Evolutionary conservation across 2,113 vertebrate genomes (phyloP).

Genomic region (Hippocampus barbouri): DNA sequence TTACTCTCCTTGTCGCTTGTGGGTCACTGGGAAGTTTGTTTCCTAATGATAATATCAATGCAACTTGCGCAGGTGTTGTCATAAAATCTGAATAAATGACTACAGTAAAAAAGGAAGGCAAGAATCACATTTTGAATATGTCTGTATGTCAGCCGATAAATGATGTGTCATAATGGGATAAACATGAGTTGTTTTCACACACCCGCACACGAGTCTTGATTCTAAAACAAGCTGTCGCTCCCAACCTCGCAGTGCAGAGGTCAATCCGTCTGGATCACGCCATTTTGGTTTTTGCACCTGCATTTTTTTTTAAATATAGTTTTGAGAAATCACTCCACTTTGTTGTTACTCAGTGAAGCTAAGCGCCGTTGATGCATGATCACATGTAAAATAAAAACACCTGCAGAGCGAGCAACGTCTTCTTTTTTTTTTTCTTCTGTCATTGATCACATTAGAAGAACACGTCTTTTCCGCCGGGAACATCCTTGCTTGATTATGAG

Average conservation of each 20-base stretch:
- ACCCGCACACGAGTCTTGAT: conserved; percentile 33
- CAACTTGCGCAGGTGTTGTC: conserved; percentile 10
- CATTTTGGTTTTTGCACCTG: conserved; percentile 54
- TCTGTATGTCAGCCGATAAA: conserved; percentile 46
- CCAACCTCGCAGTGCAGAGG: conserved; percentile 41
- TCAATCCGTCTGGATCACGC: conserved; percentile 41
- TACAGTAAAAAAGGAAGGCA: conserved; percentile 27
- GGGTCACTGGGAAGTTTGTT: conserved; percentile 39
- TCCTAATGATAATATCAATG: neutral
- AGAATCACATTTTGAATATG: conserved; percentile 50
- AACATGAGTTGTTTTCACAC: conserved; percentile 42
- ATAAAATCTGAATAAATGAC: conserved; percentile 51
- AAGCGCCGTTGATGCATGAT: neutral
- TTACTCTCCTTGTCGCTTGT: too few species aligned
- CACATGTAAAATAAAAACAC: conserved; percentile 34
- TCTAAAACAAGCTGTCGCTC: conserved; percentile 48
- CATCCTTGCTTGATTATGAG: conserved; percentile 25
- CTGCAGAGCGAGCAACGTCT: conserved; percentile 12
- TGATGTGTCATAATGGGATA: conserved; percentile 63
- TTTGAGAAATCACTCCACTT: conserved; percentile 24
- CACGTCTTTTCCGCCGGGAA: conserved; percentile 29
- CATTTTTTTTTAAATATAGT: conserved; percentile 45
- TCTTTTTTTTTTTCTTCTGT: conserved; percentile 14
- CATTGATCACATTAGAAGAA: conserved; percentile 7
- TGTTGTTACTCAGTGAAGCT: conserved; percentile 17